Conservation (phyloP, 23 tunicate species). For the Halocynthia aurantium region DNA sequence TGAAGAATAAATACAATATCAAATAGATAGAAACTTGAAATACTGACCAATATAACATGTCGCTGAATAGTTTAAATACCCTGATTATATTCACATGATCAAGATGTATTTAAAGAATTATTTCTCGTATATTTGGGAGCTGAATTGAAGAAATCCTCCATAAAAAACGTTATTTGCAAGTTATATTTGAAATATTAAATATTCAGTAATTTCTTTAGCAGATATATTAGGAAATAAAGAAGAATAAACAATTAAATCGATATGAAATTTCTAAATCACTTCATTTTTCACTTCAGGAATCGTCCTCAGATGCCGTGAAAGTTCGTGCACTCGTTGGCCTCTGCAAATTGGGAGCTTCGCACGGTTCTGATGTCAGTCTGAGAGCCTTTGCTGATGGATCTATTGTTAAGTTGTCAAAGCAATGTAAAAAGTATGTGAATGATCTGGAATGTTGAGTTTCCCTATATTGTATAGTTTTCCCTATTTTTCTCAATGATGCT, state of each 20-base stretch:
- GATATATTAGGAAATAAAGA: too few relatives aligned
- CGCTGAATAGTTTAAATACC: too few relatives aligned
- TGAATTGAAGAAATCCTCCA: too few relatives aligned
- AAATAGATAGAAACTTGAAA: too few relatives aligned
- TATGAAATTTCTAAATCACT: neutral
- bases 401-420: constrained; percentile 79
- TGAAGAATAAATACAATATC: too few relatives aligned
- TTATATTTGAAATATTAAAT: too few relatives aligned
- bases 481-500: neutral
- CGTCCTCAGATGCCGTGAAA: constrained; percentile 15
- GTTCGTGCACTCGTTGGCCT: constrained; percentile 94
- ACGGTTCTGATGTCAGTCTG: constrained; percentile 87
- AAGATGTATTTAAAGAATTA: too few relatives aligned
- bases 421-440: constrained; percentile 76
- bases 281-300: neutral
- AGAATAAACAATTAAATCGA: neutral
- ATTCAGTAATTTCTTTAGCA: too few relatives aligned
- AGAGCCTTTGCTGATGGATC: constrained; percentile 93
- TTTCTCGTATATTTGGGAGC: too few relatives aligned
- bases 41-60: too few relatives aligned
- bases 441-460: neutral
- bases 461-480: neutral
- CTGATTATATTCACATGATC: too few relatives aligned
- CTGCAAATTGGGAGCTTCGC: constrained; percentile 92
- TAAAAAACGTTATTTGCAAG: too few relatives aligned